phyloP scores from a whole-genome alignment of 2,888 invertebrate species.

The Cantharis flavilabris region DNA sequence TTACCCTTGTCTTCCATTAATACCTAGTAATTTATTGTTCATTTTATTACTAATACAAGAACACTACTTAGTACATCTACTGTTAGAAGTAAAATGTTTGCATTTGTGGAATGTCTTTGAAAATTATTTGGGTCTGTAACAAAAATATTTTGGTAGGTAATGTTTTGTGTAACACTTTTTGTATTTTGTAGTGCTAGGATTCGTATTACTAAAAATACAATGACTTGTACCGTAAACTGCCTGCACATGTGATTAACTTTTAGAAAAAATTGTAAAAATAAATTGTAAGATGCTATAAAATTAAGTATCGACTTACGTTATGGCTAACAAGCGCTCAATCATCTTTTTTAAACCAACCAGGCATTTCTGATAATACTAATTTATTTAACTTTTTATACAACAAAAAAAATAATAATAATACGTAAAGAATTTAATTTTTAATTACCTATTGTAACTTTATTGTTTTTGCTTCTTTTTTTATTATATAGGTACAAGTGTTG shows the following conservation, averaged over 20 bases:
- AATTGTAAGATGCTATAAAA: slow-evolving; percentile 12
- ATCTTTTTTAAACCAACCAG: not conserved
- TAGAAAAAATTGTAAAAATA: slow-evolving; percentile 18
- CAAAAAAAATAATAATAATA: not conserved
- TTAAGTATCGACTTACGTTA: slow-evolving; percentile 5
- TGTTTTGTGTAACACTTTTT: not conserved
- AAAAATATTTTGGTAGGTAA: not conserved
- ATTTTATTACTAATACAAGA: not conserved
- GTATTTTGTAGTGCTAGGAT: slow-evolving; percentile 15
- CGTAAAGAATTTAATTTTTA: not conserved
- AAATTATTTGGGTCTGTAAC: not conserved
- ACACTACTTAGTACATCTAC: not conserved
- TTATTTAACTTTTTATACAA: not conserved
- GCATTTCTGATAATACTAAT: not conserved
- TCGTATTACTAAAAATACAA: slow-evolving; percentile 14
- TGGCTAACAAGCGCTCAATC: not conserved
- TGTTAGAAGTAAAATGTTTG: not conserved
- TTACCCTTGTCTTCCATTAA: slow-evolving; percentile 2
- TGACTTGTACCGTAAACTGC: slow-evolving; percentile 27
- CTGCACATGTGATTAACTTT: slow-evolving; percentile 29
- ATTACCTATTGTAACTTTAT: not conserved
- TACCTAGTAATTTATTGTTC: not conserved
- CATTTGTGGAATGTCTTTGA: not conserved
- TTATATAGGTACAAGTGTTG: not conserved
- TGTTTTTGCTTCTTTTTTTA: not conserved